Evolutionary conservation across 2,888 invertebrate species (phyloP).

Genomic region (Alcis repandata): DNA sequence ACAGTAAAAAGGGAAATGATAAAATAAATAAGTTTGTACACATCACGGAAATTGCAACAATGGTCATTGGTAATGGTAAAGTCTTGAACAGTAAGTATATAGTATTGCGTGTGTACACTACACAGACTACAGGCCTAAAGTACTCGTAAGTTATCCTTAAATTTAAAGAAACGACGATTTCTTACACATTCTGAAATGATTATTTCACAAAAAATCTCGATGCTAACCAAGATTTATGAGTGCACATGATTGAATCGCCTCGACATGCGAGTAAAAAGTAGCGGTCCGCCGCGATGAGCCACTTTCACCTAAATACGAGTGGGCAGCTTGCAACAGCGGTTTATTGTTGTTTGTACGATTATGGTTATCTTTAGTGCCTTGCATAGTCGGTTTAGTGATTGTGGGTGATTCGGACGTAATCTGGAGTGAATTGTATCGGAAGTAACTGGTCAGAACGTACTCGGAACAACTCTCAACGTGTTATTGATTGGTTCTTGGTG

Average conservation of each 20-base stretch:
- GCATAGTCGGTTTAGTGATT: background rate
- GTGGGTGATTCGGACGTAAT: constrained; percentile 4
- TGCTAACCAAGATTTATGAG: constrained; percentile 3
- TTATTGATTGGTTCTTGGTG: too few species aligned
- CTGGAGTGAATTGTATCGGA: background rate
- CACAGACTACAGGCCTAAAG: too few species aligned
- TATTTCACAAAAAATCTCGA: background rate
- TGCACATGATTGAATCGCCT: constrained; percentile 2
- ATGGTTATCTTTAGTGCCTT: constrained; percentile 15
- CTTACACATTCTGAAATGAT: background rate
- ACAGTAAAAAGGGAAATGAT: too few species aligned
- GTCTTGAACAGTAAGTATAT: too few species aligned
- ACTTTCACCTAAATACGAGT: constrained; percentile 30
- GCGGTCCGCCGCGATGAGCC: constrained; percentile 14
- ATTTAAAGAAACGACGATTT: too few species aligned
- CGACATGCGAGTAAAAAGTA: constrained; percentile 17
- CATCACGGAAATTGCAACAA: too few species aligned
- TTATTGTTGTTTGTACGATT: constrained; percentile 29
- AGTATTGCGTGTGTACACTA: too few species aligned
- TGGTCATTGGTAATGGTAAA: too few species aligned
- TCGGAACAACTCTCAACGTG: background rate
- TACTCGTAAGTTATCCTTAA: too few species aligned
- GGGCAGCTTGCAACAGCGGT: constrained; percentile 5
- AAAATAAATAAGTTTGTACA: too few species aligned
- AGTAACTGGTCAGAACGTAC: background rate